phyloP scores from a whole-genome alignment of 2,888 invertebrate species.

The Palloptera scutellata region DNA sequence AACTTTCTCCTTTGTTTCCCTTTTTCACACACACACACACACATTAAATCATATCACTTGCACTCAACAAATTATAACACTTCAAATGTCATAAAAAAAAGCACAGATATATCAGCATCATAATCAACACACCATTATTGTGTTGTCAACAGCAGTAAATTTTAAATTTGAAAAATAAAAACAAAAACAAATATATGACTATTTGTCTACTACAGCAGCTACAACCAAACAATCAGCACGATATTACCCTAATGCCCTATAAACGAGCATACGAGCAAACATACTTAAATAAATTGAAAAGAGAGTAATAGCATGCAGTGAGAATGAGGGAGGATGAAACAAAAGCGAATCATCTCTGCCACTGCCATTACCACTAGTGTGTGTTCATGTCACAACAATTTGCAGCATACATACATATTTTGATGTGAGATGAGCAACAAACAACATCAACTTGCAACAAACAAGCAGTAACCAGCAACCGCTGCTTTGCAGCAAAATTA shows the following conservation, averaged over 20 bases:
- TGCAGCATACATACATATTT: too few relatives aligned
- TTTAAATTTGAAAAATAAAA: background rate
- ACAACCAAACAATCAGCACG: background rate
- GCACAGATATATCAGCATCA: background rate
- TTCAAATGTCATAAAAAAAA: background rate
- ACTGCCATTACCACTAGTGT: too few relatives aligned
- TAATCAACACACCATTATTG: too few relatives aligned
- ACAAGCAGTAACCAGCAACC: constrained; percentile 4
- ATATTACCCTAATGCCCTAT: too few relatives aligned
- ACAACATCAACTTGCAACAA: constrained; percentile 5
- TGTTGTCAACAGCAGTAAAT: too few relatives aligned
- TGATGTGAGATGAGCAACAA: background rate
- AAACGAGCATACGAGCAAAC: too few relatives aligned
- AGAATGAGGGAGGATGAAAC: too few relatives aligned
- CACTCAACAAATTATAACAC: background rate
- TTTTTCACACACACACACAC: background rate
- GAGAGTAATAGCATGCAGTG: too few relatives aligned
- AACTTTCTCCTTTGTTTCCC: too few relatives aligned
- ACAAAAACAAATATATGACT: background rate
- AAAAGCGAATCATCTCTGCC: too few relatives aligned
- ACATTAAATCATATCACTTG: background rate
- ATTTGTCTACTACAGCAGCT: background rate
- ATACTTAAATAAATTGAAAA: too few relatives aligned
- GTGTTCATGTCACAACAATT: too few relatives aligned
- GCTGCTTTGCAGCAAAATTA: background rate